phyloP scores from a whole-genome alignment of 2,797 vertebrate species.

The Agapornis canus region DNA sequence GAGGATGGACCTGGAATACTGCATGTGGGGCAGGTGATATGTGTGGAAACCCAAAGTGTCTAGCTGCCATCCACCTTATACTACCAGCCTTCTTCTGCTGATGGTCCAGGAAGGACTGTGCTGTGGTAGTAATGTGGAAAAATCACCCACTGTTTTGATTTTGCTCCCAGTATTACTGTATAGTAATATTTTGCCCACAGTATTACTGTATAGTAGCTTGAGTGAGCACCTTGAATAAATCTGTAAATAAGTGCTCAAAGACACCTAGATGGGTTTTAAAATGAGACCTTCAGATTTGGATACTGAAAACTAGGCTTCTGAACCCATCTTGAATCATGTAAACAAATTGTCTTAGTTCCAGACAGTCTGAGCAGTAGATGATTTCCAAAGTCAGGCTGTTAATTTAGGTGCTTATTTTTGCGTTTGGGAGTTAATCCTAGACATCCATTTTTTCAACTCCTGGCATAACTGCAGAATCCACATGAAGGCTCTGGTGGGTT shows the following conservation, averaged over 20 bases:
- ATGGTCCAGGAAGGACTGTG: background rate
- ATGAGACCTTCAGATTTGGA: background rate
- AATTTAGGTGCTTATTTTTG: background rate
- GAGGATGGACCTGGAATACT: background rate
- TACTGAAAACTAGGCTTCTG: background rate
- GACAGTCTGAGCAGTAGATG: fast-evolving
- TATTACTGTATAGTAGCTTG: background rate
- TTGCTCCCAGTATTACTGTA: background rate
- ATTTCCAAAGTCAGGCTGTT: background rate
- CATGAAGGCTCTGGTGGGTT: background rate
- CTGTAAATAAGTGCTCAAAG: background rate
- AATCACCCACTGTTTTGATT: background rate
- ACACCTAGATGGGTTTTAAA: background rate
- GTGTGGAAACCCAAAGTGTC: background rate
- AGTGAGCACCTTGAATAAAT: background rate
- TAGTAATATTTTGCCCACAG: too few species aligned
- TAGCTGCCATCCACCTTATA: background rate
- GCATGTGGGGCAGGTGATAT: background rate
- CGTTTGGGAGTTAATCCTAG: background rate
- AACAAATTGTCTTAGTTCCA: background rate
- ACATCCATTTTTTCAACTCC: background rate
- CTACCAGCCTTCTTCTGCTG: background rate
- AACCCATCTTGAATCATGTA: background rate
- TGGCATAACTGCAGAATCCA: background rate
- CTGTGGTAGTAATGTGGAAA: background rate